Evolutionary conservation across 2,888 invertebrate species (phyloP).

Genomic region (Mycalesis mineus): DNA sequence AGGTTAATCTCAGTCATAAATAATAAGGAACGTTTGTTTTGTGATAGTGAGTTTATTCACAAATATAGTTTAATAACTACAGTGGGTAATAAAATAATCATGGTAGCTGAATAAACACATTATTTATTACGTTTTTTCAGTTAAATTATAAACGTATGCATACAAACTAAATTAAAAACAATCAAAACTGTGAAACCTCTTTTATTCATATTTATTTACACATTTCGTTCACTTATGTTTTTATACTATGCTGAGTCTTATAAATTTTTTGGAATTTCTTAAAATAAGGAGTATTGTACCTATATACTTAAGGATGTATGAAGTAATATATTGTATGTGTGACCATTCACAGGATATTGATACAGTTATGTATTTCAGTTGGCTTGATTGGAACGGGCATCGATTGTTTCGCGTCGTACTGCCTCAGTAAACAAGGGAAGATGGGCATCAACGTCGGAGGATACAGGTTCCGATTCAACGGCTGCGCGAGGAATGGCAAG

Average conservation of each 20-base stretch:
- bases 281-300: too few species aligned
- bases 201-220: neutral
- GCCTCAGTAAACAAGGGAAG: constrained; percentile 73
- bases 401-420: constrained; percentile 68
- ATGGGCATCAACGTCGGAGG: constrained; percentile 73
- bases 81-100: too few species aligned
- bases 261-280: too few species aligned
- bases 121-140: neutral
- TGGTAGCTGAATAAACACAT: too few species aligned
- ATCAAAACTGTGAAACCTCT: neutral
- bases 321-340: neutral
- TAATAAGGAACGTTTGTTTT: too few species aligned
- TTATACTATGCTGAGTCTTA: too few species aligned
- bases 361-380: constrained; percentile 35
- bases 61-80: too few species aligned
- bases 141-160: neutral
- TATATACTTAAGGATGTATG: too few species aligned
- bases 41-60: too few species aligned
- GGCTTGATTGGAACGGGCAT: constrained; percentile 64
- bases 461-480: constrained; percentile 69
- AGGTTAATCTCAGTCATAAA: neutral
- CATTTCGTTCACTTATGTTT: neutral
- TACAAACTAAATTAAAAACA: neutral
- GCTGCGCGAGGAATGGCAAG: constrained; percentile 69
- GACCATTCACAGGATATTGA: constrained; percentile 1